These are phyloP conservation scores for Sitobion miscanthi DNA, from an alignment of 1,140 invertebrate genomes.

Conservation along the genomic window DNA sequence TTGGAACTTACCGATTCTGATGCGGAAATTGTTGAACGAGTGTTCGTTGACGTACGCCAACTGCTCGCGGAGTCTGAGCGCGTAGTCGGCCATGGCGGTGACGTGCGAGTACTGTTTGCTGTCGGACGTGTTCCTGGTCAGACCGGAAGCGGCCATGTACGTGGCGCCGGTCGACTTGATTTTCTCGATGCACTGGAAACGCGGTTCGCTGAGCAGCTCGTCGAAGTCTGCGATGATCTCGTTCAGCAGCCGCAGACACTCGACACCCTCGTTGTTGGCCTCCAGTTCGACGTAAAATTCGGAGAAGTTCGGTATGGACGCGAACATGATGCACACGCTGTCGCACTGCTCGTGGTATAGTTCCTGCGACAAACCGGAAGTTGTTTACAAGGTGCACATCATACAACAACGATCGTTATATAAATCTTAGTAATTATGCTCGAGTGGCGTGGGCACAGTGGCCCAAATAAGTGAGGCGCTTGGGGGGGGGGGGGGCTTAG, in stretches of 20 bases:
- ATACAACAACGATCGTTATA: background rate
- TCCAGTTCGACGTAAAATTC: constrained; percentile 96
- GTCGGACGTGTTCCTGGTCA: constrained; percentile 81
- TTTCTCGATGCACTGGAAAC: constrained; percentile 92
- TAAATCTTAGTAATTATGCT: no score
- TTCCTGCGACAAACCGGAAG: constrained; percentile 69
- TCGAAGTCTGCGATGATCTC: constrained; percentile 98
- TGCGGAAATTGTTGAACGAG: constrained; percentile 95
- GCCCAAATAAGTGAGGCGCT: no score
- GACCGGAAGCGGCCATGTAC: constrained; percentile 94
- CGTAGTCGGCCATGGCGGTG: constrained; percentile 90
- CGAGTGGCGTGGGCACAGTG: background rate
- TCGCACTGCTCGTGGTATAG: constrained; percentile 95
- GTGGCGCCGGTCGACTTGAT: constrained; percentile 96
- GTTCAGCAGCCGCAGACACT: constrained; percentile 91
- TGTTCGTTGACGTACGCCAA: constrained; percentile 92
- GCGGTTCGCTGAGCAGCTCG: constrained; percentile 83
- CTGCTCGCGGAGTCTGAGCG: constrained; percentile 83
- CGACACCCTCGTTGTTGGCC: constrained; percentile 92
- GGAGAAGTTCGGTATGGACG: constrained; percentile 95
- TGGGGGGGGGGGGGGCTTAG: no score
- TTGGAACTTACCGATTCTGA: constrained; percentile 80
- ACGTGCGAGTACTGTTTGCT: constrained; percentile 79
- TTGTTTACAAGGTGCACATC: background rate
- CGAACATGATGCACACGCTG: constrained; percentile 93